Conservation (phyloP, 2,113 vertebrate genomes). For the Boleophthalmus pectinirostris region DNA sequence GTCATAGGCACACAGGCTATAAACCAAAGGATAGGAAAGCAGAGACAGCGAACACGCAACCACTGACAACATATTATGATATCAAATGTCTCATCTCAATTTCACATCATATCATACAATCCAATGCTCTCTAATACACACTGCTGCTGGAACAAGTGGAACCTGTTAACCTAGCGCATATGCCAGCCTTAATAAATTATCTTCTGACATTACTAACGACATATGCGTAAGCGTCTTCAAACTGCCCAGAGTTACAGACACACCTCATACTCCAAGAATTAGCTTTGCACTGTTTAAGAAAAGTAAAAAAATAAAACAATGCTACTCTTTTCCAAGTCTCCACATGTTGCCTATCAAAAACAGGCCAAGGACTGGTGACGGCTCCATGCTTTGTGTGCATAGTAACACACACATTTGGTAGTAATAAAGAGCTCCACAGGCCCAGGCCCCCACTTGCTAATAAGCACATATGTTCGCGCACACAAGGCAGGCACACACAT, state of each 20-base stretch:
- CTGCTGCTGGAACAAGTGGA: slow-evolving; percentile 64
- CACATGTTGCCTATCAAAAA: slow-evolving; percentile 55
- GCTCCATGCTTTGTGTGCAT: slow-evolving; percentile 54
- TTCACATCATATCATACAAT: slow-evolving; percentile 33
- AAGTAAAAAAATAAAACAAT: slow-evolving; percentile 45
- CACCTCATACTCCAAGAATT: slow-evolving; percentile 48
- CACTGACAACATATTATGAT: slow-evolving; percentile 18
- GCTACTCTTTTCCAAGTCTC: slow-evolving; percentile 45
- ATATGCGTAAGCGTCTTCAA: slow-evolving; percentile 45
- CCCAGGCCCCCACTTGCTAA: slow-evolving; percentile 68
- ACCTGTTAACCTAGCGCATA: slow-evolving; percentile 68
- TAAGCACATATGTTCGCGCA: slow-evolving; percentile 61
- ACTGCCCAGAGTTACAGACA: slow-evolving; percentile 45
- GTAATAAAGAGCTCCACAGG: slow-evolving; percentile 73
- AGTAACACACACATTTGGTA: slow-evolving; percentile 67
- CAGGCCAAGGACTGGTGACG: slow-evolving; percentile 62
- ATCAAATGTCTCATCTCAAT: slow-evolving; percentile 38
- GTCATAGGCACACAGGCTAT: slow-evolving; percentile 15
- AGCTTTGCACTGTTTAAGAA: slow-evolving; percentile 35
- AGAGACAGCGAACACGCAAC: slow-evolving; percentile 8
- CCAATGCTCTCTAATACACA: slow-evolving; percentile 29
- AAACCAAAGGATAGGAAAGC: slow-evolving; percentile 28
- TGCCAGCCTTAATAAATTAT: slow-evolving; percentile 55
- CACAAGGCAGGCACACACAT: slow-evolving; percentile 44
- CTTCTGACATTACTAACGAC: slow-evolving; percentile 34